Percentiles rank a stretch among this genome's conserved stretches.
phyloP scores from a whole-genome alignment of 1,140 invertebrate species.

The Neuroterus valhalla region DNA sequence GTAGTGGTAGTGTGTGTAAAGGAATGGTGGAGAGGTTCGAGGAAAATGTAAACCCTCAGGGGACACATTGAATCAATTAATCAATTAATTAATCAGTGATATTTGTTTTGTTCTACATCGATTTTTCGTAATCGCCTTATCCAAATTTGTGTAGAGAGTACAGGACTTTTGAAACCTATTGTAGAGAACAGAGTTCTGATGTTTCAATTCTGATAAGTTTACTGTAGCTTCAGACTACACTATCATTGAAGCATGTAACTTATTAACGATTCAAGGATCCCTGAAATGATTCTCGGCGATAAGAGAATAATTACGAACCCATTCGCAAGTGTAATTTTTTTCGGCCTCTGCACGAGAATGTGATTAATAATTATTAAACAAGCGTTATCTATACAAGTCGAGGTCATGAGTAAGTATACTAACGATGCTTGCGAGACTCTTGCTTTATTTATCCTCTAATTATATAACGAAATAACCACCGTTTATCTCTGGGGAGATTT shows the following conservation, averaged over 20 bases:
- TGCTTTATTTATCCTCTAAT: constrained; percentile 16
- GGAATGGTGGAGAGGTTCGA: too few relatives aligned
- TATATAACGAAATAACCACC: not conserved
- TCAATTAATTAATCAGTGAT: too few relatives aligned
- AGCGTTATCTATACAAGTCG: constrained; percentile 38
- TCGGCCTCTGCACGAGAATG: constrained; percentile 43
- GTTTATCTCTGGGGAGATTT: not conserved
- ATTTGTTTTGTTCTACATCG: too few relatives aligned
- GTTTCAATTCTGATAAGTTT: not conserved
- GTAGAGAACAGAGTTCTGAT: too few relatives aligned
- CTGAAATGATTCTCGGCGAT: constrained; percentile 56
- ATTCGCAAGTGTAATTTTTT: constrained; percentile 52
- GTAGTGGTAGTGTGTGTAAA: too few relatives aligned
- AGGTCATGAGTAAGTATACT: constrained; percentile 9
- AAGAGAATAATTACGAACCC: constrained; percentile 38
- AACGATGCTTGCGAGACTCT: constrained; percentile 10
- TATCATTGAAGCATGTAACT: constrained; percentile 60
- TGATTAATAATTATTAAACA: constrained; percentile 49
- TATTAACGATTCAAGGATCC: constrained; percentile 60
- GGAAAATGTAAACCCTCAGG: too few relatives aligned
- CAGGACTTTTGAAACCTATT: too few relatives aligned
- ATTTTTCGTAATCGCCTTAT: too few relatives aligned
- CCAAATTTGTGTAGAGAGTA: too few relatives aligned
- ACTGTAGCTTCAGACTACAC: constrained; percentile 40
- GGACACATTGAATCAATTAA: too few relatives aligned